Conservation (phyloP, 1,140 invertebrate genomes). For the Melitaea cinxia region DNA sequence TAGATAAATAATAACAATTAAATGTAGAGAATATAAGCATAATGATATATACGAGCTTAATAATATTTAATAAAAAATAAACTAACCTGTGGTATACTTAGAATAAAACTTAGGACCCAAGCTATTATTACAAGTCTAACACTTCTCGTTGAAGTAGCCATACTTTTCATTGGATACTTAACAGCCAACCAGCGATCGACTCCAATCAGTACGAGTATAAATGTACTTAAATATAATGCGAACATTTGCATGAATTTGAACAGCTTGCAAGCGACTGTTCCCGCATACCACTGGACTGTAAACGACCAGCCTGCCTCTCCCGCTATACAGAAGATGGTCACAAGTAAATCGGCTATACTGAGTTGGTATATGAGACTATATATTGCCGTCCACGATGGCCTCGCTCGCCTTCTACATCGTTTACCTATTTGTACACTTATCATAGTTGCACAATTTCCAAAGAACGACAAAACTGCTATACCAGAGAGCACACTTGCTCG, state of each 20-base stretch:
- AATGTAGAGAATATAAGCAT: no score
- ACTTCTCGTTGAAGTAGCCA: constrained; percentile 85
- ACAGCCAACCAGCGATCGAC: constrained; percentile 90
- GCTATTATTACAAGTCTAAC: constrained; percentile 84
- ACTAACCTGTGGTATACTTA: constrained; percentile 91
- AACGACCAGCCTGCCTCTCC: constrained; percentile 91
- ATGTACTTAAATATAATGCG: constrained; percentile 91
- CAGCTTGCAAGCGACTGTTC: constrained; percentile 89
- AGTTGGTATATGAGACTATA: constrained; percentile 90
- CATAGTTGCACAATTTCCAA: constrained; percentile 89
- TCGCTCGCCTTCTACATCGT: constrained; percentile 75
- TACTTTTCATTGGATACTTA: no score
- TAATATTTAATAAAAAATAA: not conserved
- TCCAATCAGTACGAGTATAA: constrained; percentile 90
- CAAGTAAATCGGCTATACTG: constrained; percentile 88
- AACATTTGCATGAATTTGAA: constrained; percentile 93
- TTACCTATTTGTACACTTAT: constrained; percentile 86
- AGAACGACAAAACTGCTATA: constrained; percentile 87
- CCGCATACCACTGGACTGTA: constrained; percentile 90
- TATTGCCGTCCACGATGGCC: constrained; percentile 86
- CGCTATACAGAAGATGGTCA: constrained; percentile 90
- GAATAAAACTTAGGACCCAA: constrained; percentile 86
- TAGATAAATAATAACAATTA: no score
- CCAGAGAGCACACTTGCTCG: constrained; percentile 85
- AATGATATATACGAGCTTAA: no score